Percentiles rank a stretch among this genome's conserved stretches.
phyloP scores from a whole-genome alignment of 1,140 invertebrate species.

The Daktulosphaira vitifoliae region DNA sequence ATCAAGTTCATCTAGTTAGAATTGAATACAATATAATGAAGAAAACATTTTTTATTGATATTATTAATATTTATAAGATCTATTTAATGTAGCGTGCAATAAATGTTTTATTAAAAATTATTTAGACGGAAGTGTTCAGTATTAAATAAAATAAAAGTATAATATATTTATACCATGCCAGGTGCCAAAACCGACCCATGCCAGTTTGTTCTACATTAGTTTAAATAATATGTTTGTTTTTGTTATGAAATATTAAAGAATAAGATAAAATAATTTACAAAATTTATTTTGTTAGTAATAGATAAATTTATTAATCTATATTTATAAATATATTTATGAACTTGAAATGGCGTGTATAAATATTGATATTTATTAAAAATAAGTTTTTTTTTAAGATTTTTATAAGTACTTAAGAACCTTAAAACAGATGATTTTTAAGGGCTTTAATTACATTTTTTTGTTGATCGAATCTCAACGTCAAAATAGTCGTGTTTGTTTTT shows the following conservation, averaged over 20 bases:
- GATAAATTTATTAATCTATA: constrained; percentile 10
- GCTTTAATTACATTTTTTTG: constrained; percentile 21
- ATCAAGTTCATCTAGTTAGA: constrained; percentile 9
- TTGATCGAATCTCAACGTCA: constrained; percentile 30
- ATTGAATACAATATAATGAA: background rate
- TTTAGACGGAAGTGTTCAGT: constrained; percentile 19
- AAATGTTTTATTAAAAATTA: constrained; percentile 27
- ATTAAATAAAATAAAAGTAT: constrained; percentile 15
- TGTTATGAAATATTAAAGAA: background rate
- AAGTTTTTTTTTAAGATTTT: constrained; percentile 29
- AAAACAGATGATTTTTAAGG: constrained; percentile 20
- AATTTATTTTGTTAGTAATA: constrained; percentile 25
- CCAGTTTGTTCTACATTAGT: constrained; percentile 16
- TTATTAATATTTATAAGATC: constrained; percentile 26
- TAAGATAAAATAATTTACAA: constrained; percentile 11
- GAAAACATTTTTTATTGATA: constrained; percentile 7
- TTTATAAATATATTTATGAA: background rate
- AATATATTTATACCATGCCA: constrained; percentile 22
- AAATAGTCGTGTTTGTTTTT: constrained; percentile 33
- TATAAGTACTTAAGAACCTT: constrained; percentile 32
- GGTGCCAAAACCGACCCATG: constrained; percentile 32
- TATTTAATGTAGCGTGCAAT: constrained; percentile 29
- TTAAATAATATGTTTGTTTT: background rate
- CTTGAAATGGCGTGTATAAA: background rate
- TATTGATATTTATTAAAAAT: background rate